A percentile compares a stretch with the other conserved stretches of the same genome.
Conservation (phyloP, 2,113 vertebrate genomes). For the Chaetodon auriga region DNA sequence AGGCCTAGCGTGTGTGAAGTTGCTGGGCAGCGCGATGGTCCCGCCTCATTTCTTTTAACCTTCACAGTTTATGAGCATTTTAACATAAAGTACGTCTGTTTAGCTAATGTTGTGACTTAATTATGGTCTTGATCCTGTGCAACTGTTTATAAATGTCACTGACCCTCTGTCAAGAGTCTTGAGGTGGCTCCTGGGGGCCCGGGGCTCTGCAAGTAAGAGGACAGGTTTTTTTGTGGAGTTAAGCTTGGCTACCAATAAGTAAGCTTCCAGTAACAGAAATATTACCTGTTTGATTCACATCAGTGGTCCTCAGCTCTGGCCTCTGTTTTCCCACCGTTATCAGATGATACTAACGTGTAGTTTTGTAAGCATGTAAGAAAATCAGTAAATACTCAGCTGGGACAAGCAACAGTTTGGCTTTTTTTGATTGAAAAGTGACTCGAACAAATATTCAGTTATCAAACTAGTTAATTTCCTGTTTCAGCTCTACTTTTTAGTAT, state of each 20-base stretch:
- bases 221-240: not conserved
- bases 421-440: not conserved
- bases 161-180: not conserved
- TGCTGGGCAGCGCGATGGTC: conserved; percentile 5
- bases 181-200: not conserved
- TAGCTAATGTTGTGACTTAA: not conserved
- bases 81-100: not conserved
- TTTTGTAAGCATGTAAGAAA: not conserved
- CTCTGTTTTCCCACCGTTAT: too few species aligned
- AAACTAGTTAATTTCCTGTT: not conserved
- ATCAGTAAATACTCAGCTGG: not conserved
- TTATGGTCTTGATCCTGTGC: not conserved
- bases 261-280: not conserved
- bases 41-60: not conserved
- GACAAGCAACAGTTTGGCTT: not conserved
- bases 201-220: not conserved
- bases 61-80: not conserved
- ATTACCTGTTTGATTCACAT: not conserved
- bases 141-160: not conserved
- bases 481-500: not conserved
- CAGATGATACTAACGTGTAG: too few species aligned
- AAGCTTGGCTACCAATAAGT: not conserved
- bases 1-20: conserved; percentile 29
- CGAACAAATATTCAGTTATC: not conserved
- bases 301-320: not conserved